Conservation (phyloP, 2,113 vertebrate species). For the Caretta caretta region DNA sequence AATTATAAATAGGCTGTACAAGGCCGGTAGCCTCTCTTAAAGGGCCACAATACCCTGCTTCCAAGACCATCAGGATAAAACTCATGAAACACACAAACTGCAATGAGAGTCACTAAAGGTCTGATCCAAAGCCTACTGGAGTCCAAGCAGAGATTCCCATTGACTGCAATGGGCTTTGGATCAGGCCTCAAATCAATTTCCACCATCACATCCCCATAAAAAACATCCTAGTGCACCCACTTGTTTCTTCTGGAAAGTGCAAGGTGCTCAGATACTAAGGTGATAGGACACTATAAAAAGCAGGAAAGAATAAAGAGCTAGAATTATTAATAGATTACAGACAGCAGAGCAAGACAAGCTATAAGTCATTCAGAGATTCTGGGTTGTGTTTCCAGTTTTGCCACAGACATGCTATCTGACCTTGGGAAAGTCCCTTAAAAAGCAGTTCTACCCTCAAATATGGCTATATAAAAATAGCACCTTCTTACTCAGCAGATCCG, state of each 20-base stretch:
- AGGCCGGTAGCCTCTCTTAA: background rate
- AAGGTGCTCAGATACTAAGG: background rate
- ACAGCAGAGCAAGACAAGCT: background rate
- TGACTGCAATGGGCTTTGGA: background rate
- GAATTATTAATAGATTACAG: background rate
- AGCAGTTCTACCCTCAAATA: slow-evolving; percentile 12
- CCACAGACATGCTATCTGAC: background rate
- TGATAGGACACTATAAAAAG: slow-evolving; percentile 5
- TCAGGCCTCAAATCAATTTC: background rate
- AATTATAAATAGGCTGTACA: background rate
- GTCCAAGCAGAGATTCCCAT: background rate
- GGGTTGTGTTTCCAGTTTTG: background rate
- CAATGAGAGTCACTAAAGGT: background rate
- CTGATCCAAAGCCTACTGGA: background rate
- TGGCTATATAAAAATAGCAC: background rate
- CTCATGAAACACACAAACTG: background rate
- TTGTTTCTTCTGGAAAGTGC: slow-evolving; percentile 2
- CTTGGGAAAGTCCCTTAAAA: slow-evolving; percentile 20
- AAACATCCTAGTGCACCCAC: background rate
- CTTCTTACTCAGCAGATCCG: slow-evolving; percentile 23
- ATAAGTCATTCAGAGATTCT: background rate
- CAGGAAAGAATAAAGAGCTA: background rate
- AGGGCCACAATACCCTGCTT: background rate
- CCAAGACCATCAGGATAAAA: background rate
- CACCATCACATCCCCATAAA: background rate